These are phyloP conservation scores for Dendrocincla fuliginosa DNA, from an alignment of 2,797 vertebrate species.

Conservation along the genomic window DNA sequence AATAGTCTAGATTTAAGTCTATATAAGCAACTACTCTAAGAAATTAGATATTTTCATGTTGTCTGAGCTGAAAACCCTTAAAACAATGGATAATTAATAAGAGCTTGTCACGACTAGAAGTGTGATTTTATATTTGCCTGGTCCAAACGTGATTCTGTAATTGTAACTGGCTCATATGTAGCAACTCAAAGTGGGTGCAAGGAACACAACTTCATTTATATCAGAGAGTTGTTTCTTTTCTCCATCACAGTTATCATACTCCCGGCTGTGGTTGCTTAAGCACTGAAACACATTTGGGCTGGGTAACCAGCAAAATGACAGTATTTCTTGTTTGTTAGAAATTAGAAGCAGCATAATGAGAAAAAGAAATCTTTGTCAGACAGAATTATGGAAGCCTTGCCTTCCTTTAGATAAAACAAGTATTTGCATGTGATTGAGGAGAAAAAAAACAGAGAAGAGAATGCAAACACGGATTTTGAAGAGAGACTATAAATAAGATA, in stretches of 20 bases:
- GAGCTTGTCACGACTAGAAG: background rate
- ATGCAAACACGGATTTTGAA: background rate
- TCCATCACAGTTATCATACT: background rate
- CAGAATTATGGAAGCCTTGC: background rate
- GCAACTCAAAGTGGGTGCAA: background rate
- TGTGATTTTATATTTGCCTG: background rate
- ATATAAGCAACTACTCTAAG: background rate
- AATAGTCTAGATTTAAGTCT: background rate
- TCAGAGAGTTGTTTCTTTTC: background rate
- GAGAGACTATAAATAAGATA: background rate
- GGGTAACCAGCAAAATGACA: background rate
- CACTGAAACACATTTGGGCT: background rate
- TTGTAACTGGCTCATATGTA: background rate
- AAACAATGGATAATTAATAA: background rate
- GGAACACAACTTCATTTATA: background rate
- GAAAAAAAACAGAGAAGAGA: background rate
- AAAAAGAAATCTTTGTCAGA: background rate
- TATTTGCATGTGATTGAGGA: background rate
- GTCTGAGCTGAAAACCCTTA: background rate
- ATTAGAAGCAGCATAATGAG: background rate
- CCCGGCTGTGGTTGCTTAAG: slow-evolving; percentile 9
- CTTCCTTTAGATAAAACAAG: background rate
- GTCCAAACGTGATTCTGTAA: background rate
- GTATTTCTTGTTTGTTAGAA: background rate
- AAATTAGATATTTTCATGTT: background rate